phyloP scores from a whole-genome alignment of 2,888 invertebrate genomes.

The Adelphocoris suturalis region DNA sequence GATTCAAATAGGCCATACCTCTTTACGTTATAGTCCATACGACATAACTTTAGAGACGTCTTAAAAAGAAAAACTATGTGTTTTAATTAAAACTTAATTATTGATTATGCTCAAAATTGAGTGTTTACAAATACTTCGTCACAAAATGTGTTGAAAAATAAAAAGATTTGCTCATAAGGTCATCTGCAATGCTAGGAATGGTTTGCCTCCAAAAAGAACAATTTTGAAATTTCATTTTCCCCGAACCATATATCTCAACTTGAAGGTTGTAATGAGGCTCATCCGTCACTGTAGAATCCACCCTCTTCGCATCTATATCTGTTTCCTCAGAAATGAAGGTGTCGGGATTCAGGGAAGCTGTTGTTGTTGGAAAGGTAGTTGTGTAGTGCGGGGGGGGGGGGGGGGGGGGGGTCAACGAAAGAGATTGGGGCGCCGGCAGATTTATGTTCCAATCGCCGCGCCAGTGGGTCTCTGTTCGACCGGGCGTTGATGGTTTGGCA shows the following conservation, averaged over 20 bases:
- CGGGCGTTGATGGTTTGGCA: conserved; percentile 28
- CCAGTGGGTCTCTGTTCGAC: conserved; percentile 13
- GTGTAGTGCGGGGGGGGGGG: background rate
- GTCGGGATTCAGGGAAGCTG: background rate
- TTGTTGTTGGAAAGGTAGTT: background rate
- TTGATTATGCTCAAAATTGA: too few species aligned
- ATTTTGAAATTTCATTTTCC: background rate
- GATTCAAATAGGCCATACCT: too few species aligned
- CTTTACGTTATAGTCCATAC: too few species aligned
- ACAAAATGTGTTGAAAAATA: too few species aligned
- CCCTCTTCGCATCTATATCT: background rate
- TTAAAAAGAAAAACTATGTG: too few species aligned
- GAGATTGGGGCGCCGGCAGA: background rate
- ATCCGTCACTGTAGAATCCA: background rate
- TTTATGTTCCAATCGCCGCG: conserved; percentile 32
- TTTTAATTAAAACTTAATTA: too few species aligned
- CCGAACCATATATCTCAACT: background rate
- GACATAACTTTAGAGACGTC: too few species aligned
- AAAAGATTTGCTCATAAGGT: background rate
- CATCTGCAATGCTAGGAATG: background rate
- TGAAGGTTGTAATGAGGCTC: conserved; percentile 5
- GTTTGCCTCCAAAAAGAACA: background rate
- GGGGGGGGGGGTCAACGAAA: background rate
- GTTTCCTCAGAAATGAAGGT: conserved; percentile 36
- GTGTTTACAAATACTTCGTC: too few species aligned